Evolutionary conservation across 37 sponge, comb jelly and placozoan species (phyloP), one percentile per base, ranked within the genome.

Genomic region (Petrosia ficiformis): DNA sequence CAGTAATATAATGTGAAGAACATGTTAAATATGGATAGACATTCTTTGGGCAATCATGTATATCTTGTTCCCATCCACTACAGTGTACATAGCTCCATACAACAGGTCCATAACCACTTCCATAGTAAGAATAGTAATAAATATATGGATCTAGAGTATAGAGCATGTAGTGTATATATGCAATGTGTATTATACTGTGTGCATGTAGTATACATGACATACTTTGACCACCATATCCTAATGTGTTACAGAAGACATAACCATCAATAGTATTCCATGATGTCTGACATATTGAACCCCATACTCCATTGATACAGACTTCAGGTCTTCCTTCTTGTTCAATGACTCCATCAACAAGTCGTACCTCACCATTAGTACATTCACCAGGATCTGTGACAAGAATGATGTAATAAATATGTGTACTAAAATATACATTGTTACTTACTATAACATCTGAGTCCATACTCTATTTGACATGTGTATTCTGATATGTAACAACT

Each of bases 261-360:
- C 28, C 22, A n/a, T 61, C 63, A 61, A 61, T 61, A 26, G 63
- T 61, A 22, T 11, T 26, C 25, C 14, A 61, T 61, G 28, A 24
- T n/a, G 14, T 26, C n/a, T 11, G 28, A 61, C 63, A 61, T 24
- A 61, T 29, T 61, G 63, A 26, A 5, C 63, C 26, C 63, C 63
- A 61, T n/a, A 61, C 22, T 8, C 63, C 63, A 61, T 61, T 61
- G 63, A n/a, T n/a, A 61, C 63, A 61, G 28, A 61, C 28, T 22
- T 61, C 63, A 26, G n/a, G 14, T 8, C 22, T 8, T 61, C 63
- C 63, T 61, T 61, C 63, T n/a, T 61, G 63, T 22, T 61, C 25
- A 26, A 61, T 11, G n/a, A 5, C 26, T 26, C 63, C 63, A 61
- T n/a, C 26, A 61, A 22, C 63, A 11, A 61, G 63, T 61, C 63